Base-by-base conservation (phyloP, 1,140 invertebrate genomes). In the Monochamus saltuarius region DNA sequence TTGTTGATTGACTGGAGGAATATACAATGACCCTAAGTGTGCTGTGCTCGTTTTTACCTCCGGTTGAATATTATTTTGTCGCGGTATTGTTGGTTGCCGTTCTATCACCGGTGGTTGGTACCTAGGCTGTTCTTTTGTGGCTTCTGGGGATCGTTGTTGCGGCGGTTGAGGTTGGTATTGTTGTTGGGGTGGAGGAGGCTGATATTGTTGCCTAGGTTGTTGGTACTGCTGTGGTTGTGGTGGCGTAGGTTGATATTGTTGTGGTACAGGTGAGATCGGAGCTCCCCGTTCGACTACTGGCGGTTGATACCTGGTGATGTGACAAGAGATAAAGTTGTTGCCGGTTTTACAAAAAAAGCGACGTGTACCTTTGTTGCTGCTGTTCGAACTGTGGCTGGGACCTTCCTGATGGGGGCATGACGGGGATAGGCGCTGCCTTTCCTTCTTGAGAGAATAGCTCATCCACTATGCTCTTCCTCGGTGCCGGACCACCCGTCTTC, bases 401-500 rank as follows among this genome's bases (percentile, higher is more conserved):
- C 22, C 22, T 29, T 6, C 22, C 22, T 22, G 19, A 80, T 81
- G 51, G 37, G 81, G 83, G 43, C 82, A 80, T 19, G 42, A 34
- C 47, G 17, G 59, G 64, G 8, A 34, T 11, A 8, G 60, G 58
- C 3, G 60, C 36, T 3, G 14, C 10, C 10, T 49, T 40, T n/a
- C 13, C 39, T 53, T 39, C 46, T 56, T 65, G 49, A 10, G 45
- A 47, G 42, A 53, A 68, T 43, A 68, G 59, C 38, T 70, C 53
- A 37, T 73, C 71, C 6, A 73, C 37, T 8, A 72, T 65, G 4
- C 65, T 68, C 45, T 67, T 67, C 45, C 65, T 79, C 59, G 74
- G 74, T 50, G 74, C 71, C 0, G 77, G 80, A 29, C 78, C 77
- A 45, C 76, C 75, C 14, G 80, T 80, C 69, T 80, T 81, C 43